Evolutionary conservation across 2,888 invertebrate genomes (phyloP), one percentile per base, ranked within the genome.

Genomic region (Pristionchus maxplancki): DNA sequence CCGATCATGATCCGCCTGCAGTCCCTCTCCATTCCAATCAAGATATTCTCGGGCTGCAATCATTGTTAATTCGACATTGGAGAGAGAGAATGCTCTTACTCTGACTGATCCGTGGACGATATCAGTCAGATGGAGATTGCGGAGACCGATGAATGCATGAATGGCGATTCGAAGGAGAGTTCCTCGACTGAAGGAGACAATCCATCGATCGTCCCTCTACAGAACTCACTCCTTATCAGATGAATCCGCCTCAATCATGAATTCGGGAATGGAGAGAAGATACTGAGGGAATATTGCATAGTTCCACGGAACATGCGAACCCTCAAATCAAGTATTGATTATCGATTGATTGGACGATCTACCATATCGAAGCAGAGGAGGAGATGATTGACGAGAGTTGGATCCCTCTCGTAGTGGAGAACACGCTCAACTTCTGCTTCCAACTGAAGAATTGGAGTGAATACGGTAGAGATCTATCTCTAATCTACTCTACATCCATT

Each of bases 261-360:
- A 78, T 28, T 78, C 78, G n/a, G 78, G 78, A 78, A 78, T 78
- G n/a, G 78, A 34, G n/a, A 78, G 78, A n/a, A 78, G 78, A 78
- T 48, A 78, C 78, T 78, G 78, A 44, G 78, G 78, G 28, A 78
- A 78, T 8, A 78, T 24, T 44, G 78, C 78, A 48, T 28, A 78
- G 48, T 28, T 78, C 78, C 78, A 78, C 11, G 78, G 78, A 15
- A 24, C 78, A 28, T 78, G 78, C 1, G 78, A 78, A 13, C 78
- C 78, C 78, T 78, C 15, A 9, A 78, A 9, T 0, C 13, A n/a
- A 78, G 13, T 37, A 44, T 34, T 44, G 44, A n/a, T 40, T n/a
- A 28, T 28, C 34, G 78, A 78, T 31, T 9, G 44, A 48, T 11
- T 40, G 78, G 17, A 44, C 11, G 71, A 71, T 71, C 2, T 28